Evolutionary conservation across 2,113 vertebrate species (phyloP).

Genomic region (Epinephelus lanceolatus): DNA sequence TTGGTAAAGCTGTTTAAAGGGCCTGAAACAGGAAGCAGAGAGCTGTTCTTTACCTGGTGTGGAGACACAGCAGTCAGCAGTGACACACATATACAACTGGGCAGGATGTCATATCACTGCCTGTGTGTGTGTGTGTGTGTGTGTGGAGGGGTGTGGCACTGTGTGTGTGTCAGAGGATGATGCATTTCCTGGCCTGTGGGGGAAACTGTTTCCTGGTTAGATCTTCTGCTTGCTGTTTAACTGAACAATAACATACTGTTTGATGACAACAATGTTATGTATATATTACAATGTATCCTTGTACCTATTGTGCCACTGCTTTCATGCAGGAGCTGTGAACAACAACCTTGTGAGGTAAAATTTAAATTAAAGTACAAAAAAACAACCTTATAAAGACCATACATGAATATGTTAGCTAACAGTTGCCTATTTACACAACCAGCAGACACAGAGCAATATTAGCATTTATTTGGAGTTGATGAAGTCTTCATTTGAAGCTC

Average conservation of each 20-base stretch:
- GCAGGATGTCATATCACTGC: slow-evolving; percentile 63
- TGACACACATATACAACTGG: slow-evolving; percentile 44
- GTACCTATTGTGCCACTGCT: no score
- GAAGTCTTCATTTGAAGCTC: no score
- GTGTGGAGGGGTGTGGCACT: neutral
- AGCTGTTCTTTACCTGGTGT: slow-evolving; percentile 67
- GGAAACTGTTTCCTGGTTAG: slow-evolving; percentile 58
- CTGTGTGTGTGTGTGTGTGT: slow-evolving; percentile 23
- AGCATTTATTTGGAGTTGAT: no score
- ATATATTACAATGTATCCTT: no score
- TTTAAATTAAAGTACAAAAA: no score
- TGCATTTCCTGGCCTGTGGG: slow-evolving; percentile 68
- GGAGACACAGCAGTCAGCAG: slow-evolving; percentile 52
- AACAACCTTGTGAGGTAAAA: no score
- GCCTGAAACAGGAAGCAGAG: slow-evolving; percentile 48
- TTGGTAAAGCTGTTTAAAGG: neutral
- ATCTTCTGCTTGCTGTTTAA: slow-evolving; percentile 23
- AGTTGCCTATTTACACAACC: no score
- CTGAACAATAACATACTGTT: slow-evolving; percentile 9
- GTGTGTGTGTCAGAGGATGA: slow-evolving; percentile 54
- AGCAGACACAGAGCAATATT: no score
- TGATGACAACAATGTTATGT: no score
- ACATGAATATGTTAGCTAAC: no score
- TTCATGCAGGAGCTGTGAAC: no score
- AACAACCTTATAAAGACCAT: no score